phyloP scores from a whole-genome alignment of 2,113 vertebrate species.

The Colinus virginianus region DNA sequence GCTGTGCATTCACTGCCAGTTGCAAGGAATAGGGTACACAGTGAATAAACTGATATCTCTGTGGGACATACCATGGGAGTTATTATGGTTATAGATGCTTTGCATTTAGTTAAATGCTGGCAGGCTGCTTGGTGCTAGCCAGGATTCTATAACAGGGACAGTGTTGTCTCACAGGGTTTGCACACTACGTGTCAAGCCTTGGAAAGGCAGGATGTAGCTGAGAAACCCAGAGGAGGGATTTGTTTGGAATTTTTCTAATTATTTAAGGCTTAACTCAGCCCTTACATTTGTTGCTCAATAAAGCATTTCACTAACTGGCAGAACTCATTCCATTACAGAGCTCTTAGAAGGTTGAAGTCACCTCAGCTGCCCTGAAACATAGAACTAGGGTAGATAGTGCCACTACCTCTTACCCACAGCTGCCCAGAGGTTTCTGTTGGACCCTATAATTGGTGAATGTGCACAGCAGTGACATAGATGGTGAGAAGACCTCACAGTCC shows the following conservation, averaged over 20 bases:
- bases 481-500: accelerated
- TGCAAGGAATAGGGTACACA: background rate
- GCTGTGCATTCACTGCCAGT: accelerated
- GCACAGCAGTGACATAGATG: background rate
- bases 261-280: constrained; percentile 1
- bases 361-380: background rate
- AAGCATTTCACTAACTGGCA: background rate
- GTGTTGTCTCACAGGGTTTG: background rate
- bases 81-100: background rate
- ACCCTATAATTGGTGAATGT: background rate
- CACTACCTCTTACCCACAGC: background rate
- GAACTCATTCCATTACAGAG: background rate
- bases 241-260: constrained; percentile 10
- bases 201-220: background rate
- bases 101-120: background rate
- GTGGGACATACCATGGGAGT: background rate
- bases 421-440: background rate
- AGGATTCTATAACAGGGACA: background rate
- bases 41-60: accelerated
- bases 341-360: background rate
- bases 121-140: background rate
- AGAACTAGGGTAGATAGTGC: background rate
- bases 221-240: background rate
- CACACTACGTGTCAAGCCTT: accelerated
- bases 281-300: accelerated